Percentiles rank a stretch among this genome's conserved stretches.
These are phyloP conservation scores for Heliothis peltigera DNA, from an alignment of 2,888 invertebrate genomes.

Conservation along the genomic window DNA sequence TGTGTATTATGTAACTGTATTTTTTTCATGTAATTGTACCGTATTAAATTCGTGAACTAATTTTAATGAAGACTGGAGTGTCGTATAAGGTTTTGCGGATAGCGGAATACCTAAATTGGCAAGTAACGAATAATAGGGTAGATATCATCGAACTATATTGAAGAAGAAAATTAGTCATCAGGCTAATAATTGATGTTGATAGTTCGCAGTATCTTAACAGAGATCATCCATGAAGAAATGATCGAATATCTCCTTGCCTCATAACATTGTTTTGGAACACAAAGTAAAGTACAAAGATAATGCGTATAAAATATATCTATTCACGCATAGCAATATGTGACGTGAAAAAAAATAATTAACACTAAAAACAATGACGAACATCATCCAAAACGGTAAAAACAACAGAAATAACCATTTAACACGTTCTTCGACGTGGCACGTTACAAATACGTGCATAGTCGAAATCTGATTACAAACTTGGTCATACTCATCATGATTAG, in stretches of 20 bases:
- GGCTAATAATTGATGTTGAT: too few species aligned
- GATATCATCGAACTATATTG: not conserved
- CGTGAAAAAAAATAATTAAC: not conserved
- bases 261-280: too few species aligned
- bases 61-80: constrained; percentile 40
- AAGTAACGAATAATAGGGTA: not conserved
- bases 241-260: too few species aligned
- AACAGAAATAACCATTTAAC: constrained; percentile 51
- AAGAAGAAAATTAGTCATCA: not conserved
- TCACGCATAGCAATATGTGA: not conserved
- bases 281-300: not conserved
- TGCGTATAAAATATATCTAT: not conserved
- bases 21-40: constrained; percentile 62
- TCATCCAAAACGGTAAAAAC: constrained; percentile 39
- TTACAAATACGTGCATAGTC: constrained; percentile 46
- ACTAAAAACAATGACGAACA: not conserved
- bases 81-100: constrained; percentile 7
- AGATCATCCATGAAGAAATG: too few species aligned
- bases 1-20: constrained; percentile 71
- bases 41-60: constrained; percentile 49
- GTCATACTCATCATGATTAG: constrained; percentile 61
- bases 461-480: constrained; percentile 62
- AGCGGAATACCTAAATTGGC: constrained; percentile 7
- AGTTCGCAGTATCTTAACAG: too few species aligned
- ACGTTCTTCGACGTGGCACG: constrained; percentile 21